Conservation (phyloP, 2,797 vertebrate genomes). For the Rhinophrynus dorsalis region DNA sequence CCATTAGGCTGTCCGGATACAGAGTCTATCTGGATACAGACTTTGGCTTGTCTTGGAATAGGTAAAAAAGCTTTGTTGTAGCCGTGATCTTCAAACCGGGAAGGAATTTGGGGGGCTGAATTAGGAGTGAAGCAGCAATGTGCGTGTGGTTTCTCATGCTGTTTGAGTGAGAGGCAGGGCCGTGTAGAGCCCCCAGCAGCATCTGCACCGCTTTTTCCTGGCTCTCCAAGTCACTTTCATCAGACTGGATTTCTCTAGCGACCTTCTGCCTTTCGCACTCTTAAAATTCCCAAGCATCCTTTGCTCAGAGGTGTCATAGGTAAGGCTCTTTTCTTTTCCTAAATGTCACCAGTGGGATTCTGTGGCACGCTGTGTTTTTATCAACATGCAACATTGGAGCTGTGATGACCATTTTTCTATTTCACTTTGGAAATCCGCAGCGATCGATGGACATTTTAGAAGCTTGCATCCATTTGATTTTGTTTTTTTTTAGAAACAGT, state of each 20-base stretch:
- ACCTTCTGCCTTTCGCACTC: constrained; percentile 27
- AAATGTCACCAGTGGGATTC: constrained; percentile 7
- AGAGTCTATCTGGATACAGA: not conserved
- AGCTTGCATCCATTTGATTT: not conserved
- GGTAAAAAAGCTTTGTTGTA: constrained; percentile 71
- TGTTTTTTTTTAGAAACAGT: constrained; percentile 4
- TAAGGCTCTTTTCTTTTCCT: constrained; percentile 56
- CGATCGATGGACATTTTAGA: constrained; percentile 54
- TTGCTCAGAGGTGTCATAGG: constrained; percentile 63
- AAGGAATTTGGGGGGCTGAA: constrained; percentile 65
- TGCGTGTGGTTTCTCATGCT: constrained; percentile 82
- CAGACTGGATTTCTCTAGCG: constrained; percentile 34
- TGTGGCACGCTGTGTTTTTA: not conserved
- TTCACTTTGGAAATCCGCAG: constrained; percentile 61
- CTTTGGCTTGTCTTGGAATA: constrained; percentile 68
- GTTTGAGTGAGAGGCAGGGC: constrained; percentile 69
- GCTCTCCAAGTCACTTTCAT: constrained; percentile 51
- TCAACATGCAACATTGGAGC: not conserved
- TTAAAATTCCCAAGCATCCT: constrained; percentile 54
- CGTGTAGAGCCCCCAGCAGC: constrained; percentile 72
- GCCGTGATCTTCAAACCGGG: constrained; percentile 60
- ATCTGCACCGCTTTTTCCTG: constrained; percentile 70
- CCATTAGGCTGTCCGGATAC: not conserved
- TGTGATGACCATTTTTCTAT: constrained; percentile 18
- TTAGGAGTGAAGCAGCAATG: constrained; percentile 67